These are phyloP conservation scores for Tragelaphus buxtoni DNA, from an alignment of 2,113 vertebrate species.

Conservation along the genomic window DNA sequence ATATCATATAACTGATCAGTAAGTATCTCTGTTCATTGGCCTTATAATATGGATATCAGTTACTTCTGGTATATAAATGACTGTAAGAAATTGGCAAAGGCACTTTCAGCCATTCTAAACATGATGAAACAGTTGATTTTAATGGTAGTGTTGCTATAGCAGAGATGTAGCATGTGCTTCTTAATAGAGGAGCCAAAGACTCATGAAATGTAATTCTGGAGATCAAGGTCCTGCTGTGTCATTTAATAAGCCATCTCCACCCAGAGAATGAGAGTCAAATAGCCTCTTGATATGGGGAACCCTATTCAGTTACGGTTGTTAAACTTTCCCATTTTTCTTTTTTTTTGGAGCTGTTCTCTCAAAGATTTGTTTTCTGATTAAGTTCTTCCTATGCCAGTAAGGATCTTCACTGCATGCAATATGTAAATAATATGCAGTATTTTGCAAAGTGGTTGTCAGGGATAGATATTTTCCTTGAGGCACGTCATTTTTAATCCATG, in stretches of 20 bases:
- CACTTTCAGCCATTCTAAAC: background rate
- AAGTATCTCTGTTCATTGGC: background rate
- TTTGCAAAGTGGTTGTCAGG: background rate
- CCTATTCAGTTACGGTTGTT: background rate
- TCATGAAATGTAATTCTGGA: background rate
- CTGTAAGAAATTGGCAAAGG: background rate
- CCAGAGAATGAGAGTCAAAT: background rate
- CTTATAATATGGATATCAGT: conserved; percentile 1
- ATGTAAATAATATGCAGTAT: background rate
- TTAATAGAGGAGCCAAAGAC: background rate
- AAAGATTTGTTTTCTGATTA: conserved; percentile 16
- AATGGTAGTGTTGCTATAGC: background rate
- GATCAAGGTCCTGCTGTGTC: background rate
- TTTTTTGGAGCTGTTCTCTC: background rate
- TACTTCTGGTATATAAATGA: background rate
- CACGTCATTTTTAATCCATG: background rate
- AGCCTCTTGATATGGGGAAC: background rate
- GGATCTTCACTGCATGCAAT: background rate
- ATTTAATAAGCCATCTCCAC: background rate
- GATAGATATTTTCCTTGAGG: background rate
- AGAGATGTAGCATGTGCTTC: background rate
- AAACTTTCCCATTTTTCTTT: background rate
- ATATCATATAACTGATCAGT: background rate
- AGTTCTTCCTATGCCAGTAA: background rate
- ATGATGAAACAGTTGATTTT: conserved; percentile 26